Evolutionary conservation across 2,888 invertebrate genomes (phyloP).

Genomic region (Ochropacha duplaris): DNA sequence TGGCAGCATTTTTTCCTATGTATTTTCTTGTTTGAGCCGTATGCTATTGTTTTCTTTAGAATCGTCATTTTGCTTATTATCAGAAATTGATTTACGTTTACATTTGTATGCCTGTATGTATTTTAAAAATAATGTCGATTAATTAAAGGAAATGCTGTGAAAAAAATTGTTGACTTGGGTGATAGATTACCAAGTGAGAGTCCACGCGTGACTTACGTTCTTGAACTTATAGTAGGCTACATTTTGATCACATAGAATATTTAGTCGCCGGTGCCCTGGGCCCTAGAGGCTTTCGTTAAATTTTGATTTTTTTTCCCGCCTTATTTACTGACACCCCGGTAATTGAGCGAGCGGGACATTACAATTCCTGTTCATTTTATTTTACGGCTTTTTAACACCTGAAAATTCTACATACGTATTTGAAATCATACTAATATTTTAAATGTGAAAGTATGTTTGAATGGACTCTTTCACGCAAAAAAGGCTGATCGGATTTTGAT

Average conservation of each 20-base stretch:
- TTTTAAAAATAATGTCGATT: no score
- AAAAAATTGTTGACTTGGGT: no score
- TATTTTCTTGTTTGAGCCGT: no score
- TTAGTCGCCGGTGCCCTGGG: constrained; percentile 13
- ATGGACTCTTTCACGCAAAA: no score
- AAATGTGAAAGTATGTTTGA: no score
- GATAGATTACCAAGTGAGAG: background rate
- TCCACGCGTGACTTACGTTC: constrained; percentile 14
- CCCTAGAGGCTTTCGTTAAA: constrained; percentile 24
- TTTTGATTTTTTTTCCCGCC: constrained; percentile 32
- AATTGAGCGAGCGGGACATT: constrained; percentile 15
- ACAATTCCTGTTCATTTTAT: constrained; percentile 1
- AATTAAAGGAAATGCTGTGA: no score
- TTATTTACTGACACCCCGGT: constrained; percentile 31
- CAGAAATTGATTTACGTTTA: background rate
- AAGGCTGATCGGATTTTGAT: no score
- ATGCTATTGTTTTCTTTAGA: no score
- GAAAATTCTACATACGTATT: background rate
- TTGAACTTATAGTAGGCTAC: constrained; percentile 18
- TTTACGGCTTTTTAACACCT: background rate
- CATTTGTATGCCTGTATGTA: no score
- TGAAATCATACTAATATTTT: no score
- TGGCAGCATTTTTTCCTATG: no score
- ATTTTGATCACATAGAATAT: constrained; percentile 27
- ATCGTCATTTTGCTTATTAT: constrained; percentile 16